These are phyloP conservation scores for Verasper variegatus DNA, from an alignment of 2,113 vertebrate genomes.

Conservation along the genomic window DNA sequence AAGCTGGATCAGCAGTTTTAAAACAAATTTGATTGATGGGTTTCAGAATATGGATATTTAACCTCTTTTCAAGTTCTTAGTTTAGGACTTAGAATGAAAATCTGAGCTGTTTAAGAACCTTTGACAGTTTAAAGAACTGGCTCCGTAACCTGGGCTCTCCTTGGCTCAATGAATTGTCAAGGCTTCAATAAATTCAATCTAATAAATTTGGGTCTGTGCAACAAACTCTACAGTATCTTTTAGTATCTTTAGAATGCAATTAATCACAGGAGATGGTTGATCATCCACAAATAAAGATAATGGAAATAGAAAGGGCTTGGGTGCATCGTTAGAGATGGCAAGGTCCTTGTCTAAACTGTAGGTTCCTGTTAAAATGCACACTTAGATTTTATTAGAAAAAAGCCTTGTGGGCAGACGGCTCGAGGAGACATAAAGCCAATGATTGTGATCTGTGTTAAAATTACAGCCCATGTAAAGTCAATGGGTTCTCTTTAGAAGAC, in stretches of 20 bases:
- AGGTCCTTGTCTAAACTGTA: background rate
- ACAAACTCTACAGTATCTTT: background rate
- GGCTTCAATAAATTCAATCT: background rate
- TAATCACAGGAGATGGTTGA: background rate
- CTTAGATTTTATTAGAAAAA: conserved; percentile 23
- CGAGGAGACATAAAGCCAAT: conserved; percentile 9
- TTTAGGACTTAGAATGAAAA: background rate
- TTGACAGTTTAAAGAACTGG: background rate
- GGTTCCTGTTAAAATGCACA: background rate
- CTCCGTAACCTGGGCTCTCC: background rate
- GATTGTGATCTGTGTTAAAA: conserved; percentile 18
- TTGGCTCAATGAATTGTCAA: background rate
- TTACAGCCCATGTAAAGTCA: conserved; percentile 3
- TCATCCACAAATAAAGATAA: conserved; percentile 3
- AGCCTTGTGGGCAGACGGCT: background rate
- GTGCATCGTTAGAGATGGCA: background rate
- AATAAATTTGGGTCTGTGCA: background rate
- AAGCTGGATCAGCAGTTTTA: too few relatives aligned
- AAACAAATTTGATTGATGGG: background rate
- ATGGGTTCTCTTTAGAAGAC: background rate
- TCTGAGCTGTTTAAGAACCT: too few relatives aligned
- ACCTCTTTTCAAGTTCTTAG: background rate
- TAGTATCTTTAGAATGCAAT: background rate
- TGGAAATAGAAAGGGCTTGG: background rate
- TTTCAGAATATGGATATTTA: background rate